Base-by-base conservation (phyloP, 2,888 invertebrate species). In the Clepsis dumicolana region DNA sequence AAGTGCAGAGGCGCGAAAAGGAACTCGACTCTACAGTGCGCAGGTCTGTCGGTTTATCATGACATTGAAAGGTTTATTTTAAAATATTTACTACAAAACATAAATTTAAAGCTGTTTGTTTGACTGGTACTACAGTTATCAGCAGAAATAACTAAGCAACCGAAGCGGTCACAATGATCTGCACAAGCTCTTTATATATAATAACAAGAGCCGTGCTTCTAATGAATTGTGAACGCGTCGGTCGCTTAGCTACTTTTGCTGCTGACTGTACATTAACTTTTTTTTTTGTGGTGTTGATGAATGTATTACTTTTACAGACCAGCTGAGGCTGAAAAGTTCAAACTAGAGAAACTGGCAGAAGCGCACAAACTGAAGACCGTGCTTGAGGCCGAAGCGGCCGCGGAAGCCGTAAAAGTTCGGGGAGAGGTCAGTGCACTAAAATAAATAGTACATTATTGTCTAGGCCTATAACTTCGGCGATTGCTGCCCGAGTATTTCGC, bases 331-430 rank as follows among this genome's bases (percentile, higher is more conserved):
- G 99, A 99, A 87, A 98, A 98, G 80, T 96, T 93, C 83, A 96
- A 95, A 73, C 90, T 99, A 77, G 99, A 99, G 88, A 99, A 98
- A 89, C 86, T 99, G 70, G 99, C 99, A 0, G 98, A 99, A 87
- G 99, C 99, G 5, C 97, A 98, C 86, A 96, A 96, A 84, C 94
- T 97, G 82, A 95, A 97, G 76, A 96, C 98, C 5, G 95, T 98
- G n/a, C 95, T 99, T 81, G 99, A 99, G 88, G 99, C 99, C 0
- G 98, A 99, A 85, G 99, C 99, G 0, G 98, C 98, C 83, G 97
- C 99, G 0, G 98, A 99, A 92, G 96, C 98, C 18, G 95, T 95
- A 71, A 91, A 89, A 82, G 96, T 98, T 71, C 96, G 97, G 73
- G 98, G 98, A 52, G 97, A 97, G 87, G 93, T 90, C 44, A 14